Evolutionary conservation across 2,888 invertebrate species (phyloP).

Genomic region (Netelia fuscicornis): DNA sequence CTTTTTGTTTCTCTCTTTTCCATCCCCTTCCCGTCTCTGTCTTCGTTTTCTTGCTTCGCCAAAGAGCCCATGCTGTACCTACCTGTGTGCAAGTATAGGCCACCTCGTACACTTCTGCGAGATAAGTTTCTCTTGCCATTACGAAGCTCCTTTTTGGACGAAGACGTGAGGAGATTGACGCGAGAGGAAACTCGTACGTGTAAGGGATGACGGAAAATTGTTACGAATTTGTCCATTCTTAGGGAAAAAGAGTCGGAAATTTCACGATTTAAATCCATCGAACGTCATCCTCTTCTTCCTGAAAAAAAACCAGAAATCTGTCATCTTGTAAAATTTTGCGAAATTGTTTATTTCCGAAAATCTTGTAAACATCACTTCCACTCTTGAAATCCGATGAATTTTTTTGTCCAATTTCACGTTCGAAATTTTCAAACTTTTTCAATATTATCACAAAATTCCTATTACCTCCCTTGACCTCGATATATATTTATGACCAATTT

Average conservation of each 20-base stretch:
- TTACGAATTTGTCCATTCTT: neutral
- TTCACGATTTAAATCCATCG: neutral
- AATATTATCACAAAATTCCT: too few relatives aligned
- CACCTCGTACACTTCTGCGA: constrained; percentile 33
- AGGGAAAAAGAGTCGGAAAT: neutral
- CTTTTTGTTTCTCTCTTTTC: constrained; percentile 33
- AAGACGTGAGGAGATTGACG: neutral
- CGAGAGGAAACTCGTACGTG: constrained; percentile 26
- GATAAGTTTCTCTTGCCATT: constrained; percentile 52
- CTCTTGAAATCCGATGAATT: too few relatives aligned
- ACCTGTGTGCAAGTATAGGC: constrained; percentile 30
- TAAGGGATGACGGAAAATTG: too few relatives aligned
- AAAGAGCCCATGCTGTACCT: constrained; percentile 23
- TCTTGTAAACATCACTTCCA: too few relatives aligned
- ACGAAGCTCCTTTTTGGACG: constrained; percentile 1
- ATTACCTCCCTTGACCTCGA: too few relatives aligned
- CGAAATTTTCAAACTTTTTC: too few relatives aligned
- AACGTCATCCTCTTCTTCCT: neutral
- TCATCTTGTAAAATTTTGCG: too few relatives aligned
- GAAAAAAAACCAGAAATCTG: too few relatives aligned
- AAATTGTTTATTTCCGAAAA: too few relatives aligned
- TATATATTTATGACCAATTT: too few relatives aligned
- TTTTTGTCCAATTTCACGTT: too few relatives aligned
- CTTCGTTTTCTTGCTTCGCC: constrained; percentile 29
- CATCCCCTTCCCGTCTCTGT: constrained; percentile 1